Evolutionary conservation across 35 echinoderm and acorn worm genomes (phyloP), one percentile per base, ranked within the genome.

Genomic region (Apostichopus parvimensis): DNA sequence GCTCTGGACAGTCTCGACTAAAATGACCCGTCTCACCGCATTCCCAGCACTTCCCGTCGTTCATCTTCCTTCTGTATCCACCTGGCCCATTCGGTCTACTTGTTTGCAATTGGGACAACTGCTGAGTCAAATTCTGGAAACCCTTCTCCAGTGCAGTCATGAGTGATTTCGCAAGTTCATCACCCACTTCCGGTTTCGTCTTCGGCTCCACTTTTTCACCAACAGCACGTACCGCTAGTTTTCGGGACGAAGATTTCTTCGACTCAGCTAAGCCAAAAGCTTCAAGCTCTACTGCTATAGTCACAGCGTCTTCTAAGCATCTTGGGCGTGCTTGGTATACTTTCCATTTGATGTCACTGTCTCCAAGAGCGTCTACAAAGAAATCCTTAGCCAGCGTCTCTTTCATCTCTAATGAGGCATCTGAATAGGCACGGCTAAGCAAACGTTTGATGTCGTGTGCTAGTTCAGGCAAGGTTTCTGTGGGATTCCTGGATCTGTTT

Each of bases 41-140:
- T 6, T 73, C 7, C 64, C 87, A 89, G 28, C 87, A 71, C 70
- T 86, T 54, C 82, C 56, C 52, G 82, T 86, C 56, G n/a, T 59
- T 86, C 15, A 28, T 58, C 54, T 25, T 57, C 21, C 9, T 86
- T 15, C 23, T 86, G 5, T 12, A 13, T 25, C 28, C 54, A 11
- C 14, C 54, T 87, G 5, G 1, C 10, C 8, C 83, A 12, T 0
- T 34, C 6, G 14, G 59, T 11, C 45, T 64, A 24, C 20, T 57
- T 8, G 53, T 34, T 20, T 25, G 54, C 22, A 56, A 14, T 7
- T 34, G 59, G 8, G 83, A 20, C 54, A 86, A 64, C 58, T 59
- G 54, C 2, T 86, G 6, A 13, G 82, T 86, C 7, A 86, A 59
- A 12, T 86, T n/a, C 10, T 56, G 18, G 23, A 86, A 86, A 8